A percentile compares a stretch with the other conserved stretches of the same genome.
Evolutionary conservation across 2,113 vertebrate species (phyloP).

Genomic region (Mustelus asterias): DNA sequence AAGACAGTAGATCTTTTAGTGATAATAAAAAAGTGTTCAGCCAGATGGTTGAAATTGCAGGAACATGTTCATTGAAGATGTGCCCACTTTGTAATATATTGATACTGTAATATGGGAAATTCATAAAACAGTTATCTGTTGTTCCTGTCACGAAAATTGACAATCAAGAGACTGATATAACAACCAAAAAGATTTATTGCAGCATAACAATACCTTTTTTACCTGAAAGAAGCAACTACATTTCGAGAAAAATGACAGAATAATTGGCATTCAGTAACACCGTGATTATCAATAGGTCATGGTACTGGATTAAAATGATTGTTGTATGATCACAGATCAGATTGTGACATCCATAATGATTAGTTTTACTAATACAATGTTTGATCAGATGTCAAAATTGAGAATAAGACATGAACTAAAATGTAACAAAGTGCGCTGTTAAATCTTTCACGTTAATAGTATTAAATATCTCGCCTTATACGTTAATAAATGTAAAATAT

Average conservation of each 20-base stretch:
- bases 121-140: not conserved
- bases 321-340: slow-evolving; percentile 30
- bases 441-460: not conserved
- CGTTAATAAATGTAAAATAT: not conserved
- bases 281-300: slow-evolving; percentile 31
- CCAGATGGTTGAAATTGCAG: slow-evolving; percentile 87
- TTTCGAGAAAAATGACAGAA: slow-evolving; percentile 22
- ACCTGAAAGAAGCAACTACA: not conserved
- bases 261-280: slow-evolving; percentile 27
- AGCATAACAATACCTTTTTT: not conserved
- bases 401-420: not conserved
- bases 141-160: not conserved
- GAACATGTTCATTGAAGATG: slow-evolving; percentile 54
- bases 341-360: slow-evolving; percentile 37
- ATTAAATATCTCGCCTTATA: not conserved
- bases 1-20: slow-evolving; percentile 65
- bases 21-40: slow-evolving; percentile 66
- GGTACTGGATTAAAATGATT: slow-evolving; percentile 34
- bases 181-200: not conserved
- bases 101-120: slow-evolving; percentile 3
- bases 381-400: slow-evolving; percentile 22
- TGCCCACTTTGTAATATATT: not conserved
- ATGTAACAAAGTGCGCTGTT: not conserved
- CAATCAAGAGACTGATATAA: not conserved
- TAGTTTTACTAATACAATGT: slow-evolving; percentile 14